Evolutionary conservation across 35 echinoderm and acorn worm species (phyloP).

Genomic region (Apostichopus parvimensis): DNA sequence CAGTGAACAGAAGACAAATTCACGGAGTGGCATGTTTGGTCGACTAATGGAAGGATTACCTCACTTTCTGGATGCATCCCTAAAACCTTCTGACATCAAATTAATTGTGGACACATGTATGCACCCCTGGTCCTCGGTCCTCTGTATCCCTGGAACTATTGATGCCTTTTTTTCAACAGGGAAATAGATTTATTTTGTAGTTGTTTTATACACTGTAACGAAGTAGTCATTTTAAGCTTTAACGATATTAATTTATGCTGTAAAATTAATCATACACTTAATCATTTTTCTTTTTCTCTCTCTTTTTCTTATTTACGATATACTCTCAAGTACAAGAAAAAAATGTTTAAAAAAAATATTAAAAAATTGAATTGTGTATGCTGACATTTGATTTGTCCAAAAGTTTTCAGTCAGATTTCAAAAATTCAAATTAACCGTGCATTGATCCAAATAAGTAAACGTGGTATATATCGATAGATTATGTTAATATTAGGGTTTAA

Average conservation of each 20-base stretch:
- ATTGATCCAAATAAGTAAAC: too few relatives aligned
- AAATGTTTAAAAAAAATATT: too few relatives aligned
- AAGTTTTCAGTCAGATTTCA: too few relatives aligned
- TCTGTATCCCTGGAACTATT: slow-evolving; percentile 29
- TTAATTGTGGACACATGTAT: neutral
- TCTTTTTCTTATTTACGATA: neutral
- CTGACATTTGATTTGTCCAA: neutral
- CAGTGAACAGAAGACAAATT: too few relatives aligned
- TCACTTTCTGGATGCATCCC: neutral
- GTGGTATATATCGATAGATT: too few relatives aligned
- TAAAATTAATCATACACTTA: neutral
- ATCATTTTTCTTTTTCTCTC: neutral
- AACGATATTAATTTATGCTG: neutral
- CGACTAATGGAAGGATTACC: neutral
- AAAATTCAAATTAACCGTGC: too few relatives aligned
- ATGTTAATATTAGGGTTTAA: too few relatives aligned
- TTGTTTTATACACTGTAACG: slow-evolving; percentile 20
- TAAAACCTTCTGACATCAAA: neutral
- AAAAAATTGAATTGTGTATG: neutral
- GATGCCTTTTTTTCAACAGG: slow-evolving; percentile 48
- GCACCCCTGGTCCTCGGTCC: neutral
- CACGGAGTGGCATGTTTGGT: too few relatives aligned
- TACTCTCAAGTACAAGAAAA: neutral
- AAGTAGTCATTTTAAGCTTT: slow-evolving; percentile 36
- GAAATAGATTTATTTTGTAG: slow-evolving; percentile 34